phyloP scores from a whole-genome alignment of 2,888 invertebrate species.

The Synergus umbraculus region DNA sequence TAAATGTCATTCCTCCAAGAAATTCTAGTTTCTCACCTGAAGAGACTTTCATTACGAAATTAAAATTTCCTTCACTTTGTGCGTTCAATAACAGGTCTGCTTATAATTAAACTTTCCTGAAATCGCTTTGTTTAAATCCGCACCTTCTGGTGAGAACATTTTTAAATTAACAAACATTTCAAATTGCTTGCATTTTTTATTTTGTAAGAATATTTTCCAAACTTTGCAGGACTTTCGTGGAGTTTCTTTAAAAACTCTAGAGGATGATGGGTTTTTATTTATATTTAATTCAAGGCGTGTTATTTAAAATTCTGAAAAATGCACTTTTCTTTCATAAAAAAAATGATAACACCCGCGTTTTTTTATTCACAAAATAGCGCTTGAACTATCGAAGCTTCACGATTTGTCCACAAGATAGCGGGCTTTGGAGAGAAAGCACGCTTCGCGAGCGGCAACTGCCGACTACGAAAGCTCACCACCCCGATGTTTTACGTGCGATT shows the following conservation, averaged over 20 bases:
- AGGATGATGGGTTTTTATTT: not conserved
- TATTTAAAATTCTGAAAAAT: not conserved
- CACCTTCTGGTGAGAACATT: not conserved
- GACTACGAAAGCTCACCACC: conserved; percentile 55
- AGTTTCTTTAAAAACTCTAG: not conserved
- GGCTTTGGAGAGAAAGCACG: conserved; percentile 49
- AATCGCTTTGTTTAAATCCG: not conserved
- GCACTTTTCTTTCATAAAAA: not conserved
- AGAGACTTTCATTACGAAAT: not conserved
- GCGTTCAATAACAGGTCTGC: not conserved
- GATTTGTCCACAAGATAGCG: conserved; percentile 35
- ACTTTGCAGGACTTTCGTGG: not conserved
- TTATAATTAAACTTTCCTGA: not conserved
- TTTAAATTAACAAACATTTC: conserved; percentile 1
- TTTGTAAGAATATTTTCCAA: too few species aligned
- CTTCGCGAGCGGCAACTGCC: conserved; percentile 55
- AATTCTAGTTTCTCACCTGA: not conserved
- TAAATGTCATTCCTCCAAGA: not conserved
- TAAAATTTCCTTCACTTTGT: not conserved
- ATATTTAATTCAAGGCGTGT: not conserved
- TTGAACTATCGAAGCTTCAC: conserved; percentile 45
- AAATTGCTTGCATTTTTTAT: not conserved
- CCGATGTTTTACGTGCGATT: conserved; percentile 54
- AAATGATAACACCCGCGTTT: conserved; percentile 9
- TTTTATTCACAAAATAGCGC: conserved; percentile 37